Conservation (phyloP, 2,797 vertebrate genomes). For the Cheirogaleus major region DNA sequence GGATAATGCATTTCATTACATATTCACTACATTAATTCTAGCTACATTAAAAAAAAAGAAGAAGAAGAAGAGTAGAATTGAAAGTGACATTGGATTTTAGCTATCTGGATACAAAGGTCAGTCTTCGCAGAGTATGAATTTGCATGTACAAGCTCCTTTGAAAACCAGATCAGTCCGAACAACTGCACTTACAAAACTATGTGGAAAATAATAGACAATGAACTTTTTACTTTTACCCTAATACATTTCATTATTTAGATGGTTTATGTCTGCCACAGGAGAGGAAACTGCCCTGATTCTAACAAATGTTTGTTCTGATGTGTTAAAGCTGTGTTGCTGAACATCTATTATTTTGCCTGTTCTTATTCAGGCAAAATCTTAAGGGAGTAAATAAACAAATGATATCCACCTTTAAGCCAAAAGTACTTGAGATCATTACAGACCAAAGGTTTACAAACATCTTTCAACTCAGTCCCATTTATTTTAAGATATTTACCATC, state of each 20-base stretch:
- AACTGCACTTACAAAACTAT: constrained; percentile 81
- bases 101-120: constrained; percentile 83
- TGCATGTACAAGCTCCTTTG: constrained; percentile 81
- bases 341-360: constrained; percentile 69
- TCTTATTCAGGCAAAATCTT: constrained; percentile 64
- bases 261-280: constrained; percentile 72
- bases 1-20: constrained; percentile 95
- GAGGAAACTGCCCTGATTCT: constrained; percentile 72
- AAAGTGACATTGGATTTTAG: constrained; percentile 86
- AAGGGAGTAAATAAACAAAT: constrained; percentile 69
- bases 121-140: constrained; percentile 84
- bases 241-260: constrained; percentile 70
- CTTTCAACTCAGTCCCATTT: constrained; percentile 59
- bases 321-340: constrained; percentile 69
- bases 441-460: constrained; percentile 58
- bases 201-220: constrained; percentile 79
- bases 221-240: constrained; percentile 77
- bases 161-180: constrained; percentile 84
- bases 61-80: constrained; percentile 78
- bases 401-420: constrained; percentile 56
- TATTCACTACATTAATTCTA: constrained; percentile 93
- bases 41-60: constrained; percentile 85
- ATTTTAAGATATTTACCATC: constrained; percentile 41
- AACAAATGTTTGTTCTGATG: constrained; percentile 73
- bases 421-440: constrained; percentile 71